phyloP scores from a whole-genome alignment of 2,888 invertebrate genomes.

The Petrolisthes cinctipes region DNA sequence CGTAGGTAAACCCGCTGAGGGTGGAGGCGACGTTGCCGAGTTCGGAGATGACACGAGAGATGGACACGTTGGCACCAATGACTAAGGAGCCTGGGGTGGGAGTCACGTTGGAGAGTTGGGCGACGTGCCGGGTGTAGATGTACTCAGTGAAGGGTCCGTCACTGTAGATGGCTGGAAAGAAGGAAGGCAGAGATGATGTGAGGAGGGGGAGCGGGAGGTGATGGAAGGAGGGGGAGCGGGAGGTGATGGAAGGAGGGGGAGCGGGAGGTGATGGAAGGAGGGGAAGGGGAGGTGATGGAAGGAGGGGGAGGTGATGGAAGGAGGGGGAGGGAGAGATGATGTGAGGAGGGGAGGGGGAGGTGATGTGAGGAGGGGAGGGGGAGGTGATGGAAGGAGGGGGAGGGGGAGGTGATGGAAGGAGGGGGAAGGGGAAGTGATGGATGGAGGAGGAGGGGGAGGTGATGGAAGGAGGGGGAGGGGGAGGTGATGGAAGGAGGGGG shows the following conservation, averaged over 20 bases:
- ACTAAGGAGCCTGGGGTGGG: conserved; percentile 70
- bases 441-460: background rate
- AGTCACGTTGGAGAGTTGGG: conserved; percentile 72
- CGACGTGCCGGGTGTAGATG: conserved; percentile 77
- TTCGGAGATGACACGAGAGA: conserved; percentile 72
- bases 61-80: conserved; percentile 75
- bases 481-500: background rate
- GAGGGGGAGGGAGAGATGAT: background rate
- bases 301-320: background rate
- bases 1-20: conserved; percentile 35
- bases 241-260: background rate
- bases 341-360: background rate
- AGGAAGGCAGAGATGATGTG: background rate
- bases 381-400: background rate
- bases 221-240: background rate
- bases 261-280: background rate
- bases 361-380: background rate
- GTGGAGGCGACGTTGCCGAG: conserved; percentile 66
- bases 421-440: background rate
- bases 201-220: background rate
- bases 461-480: background rate
- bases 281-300: too few relatives aligned
- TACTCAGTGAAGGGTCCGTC: conserved; percentile 18
- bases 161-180: conserved; percentile 30
- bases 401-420: background rate